Conservation (phyloP, 1,140 invertebrate genomes). For the Zaprionus gabonicus region DNA sequence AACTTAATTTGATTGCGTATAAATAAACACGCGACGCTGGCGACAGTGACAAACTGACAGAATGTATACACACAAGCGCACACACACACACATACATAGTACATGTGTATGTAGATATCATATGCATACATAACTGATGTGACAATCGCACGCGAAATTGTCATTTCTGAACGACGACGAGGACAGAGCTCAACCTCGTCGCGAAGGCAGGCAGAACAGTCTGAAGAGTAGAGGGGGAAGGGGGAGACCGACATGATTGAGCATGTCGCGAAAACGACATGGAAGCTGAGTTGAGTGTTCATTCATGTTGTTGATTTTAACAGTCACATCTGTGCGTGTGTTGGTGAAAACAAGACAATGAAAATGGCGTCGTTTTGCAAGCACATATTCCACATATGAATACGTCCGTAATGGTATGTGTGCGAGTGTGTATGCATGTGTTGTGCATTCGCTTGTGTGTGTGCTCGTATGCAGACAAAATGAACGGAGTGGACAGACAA, state of each 20-base stretch:
- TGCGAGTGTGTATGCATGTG: neutral
- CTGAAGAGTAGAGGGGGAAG: neutral
- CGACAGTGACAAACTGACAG: slow-evolving; percentile 77
- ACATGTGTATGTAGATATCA: slow-evolving; percentile 42
- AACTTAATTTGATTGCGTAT: slow-evolving; percentile 81
- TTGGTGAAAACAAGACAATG: slow-evolving; percentile 50
- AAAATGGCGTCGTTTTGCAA: slow-evolving; percentile 77
- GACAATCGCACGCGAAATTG: slow-evolving; percentile 81
- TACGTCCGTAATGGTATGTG: neutral
- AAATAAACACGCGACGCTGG: slow-evolving; percentile 70
- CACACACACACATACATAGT: slow-evolving; percentile 4
- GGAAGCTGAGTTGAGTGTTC: slow-evolving; percentile 77
- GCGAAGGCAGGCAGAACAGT: neutral
- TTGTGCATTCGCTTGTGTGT: neutral
- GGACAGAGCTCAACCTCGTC: neutral
- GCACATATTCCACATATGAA: slow-evolving; percentile 21
- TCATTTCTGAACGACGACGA: slow-evolving; percentile 55
- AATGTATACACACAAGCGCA: slow-evolving; percentile 41
- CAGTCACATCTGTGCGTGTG: slow-evolving; percentile 27
- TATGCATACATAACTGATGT: slow-evolving; percentile 77
- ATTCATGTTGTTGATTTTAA: slow-evolving; percentile 66
- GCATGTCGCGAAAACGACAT: slow-evolving; percentile 54
- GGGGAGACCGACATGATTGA: slow-evolving; percentile 43
- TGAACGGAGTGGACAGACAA: slow-evolving; percentile 46
- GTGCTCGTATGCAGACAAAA: slow-evolving; percentile 8